Evolutionary conservation across 2,113 vertebrate genomes (phyloP).

Genomic region (Paramormyrops kingsleyae): DNA sequence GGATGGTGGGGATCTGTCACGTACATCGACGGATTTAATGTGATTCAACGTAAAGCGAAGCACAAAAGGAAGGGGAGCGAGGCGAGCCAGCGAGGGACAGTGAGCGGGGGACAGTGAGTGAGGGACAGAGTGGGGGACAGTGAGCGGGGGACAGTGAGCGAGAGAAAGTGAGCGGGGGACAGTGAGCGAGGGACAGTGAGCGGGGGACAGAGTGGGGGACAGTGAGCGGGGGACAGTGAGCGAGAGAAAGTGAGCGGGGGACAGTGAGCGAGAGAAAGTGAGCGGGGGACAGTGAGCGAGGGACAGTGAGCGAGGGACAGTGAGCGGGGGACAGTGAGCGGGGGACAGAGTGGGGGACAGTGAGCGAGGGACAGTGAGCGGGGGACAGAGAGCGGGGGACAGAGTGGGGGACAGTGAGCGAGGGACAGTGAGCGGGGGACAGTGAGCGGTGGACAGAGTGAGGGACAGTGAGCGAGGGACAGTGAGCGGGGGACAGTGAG

Average conservation of each 20-base stretch:
- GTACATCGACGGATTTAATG: background rate
- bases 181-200: background rate
- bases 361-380: too few species aligned
- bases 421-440: conserved; percentile 2
- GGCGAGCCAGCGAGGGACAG: conserved; percentile 6
- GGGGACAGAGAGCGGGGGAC: background rate
- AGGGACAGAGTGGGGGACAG: too few species aligned
- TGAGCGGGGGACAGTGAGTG: conserved; percentile 1
- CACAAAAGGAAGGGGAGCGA: conserved; percentile 10
- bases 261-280: too few species aligned
- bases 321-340: conserved; percentile 3
- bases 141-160: background rate
- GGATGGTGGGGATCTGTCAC: background rate
- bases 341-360: too few species aligned
- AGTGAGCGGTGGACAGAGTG: background rate
- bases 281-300: conserved; percentile 1
- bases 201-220: too few species aligned
- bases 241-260: too few species aligned
- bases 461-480: too few species aligned
- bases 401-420: too few species aligned
- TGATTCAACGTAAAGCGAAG: conserved; percentile 9
- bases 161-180: conserved; percentile 2
- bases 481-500: background rate
- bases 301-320: background rate
- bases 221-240: background rate